Conservation (phyloP, 2,888 invertebrate species). For the Eulithis prunata region DNA sequence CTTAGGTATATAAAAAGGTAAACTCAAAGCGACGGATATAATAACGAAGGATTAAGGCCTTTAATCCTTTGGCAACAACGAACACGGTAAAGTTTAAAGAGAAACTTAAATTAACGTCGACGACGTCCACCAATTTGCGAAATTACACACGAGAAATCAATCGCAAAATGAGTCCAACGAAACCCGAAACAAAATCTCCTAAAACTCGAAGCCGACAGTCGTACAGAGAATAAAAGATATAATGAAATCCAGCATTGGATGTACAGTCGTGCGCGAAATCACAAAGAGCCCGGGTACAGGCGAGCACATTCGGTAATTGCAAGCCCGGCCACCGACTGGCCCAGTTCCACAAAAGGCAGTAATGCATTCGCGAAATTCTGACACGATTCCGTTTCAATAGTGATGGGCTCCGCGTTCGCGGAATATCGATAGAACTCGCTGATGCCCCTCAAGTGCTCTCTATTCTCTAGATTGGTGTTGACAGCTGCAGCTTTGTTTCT, state of each 20-base stretch:
- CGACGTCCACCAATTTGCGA: constrained; percentile 29
- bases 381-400: constrained; percentile 49
- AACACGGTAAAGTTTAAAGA: background rate
- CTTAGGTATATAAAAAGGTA: background rate
- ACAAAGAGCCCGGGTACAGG: constrained; percentile 54
- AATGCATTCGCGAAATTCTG: constrained; percentile 62
- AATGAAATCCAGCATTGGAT: constrained; percentile 42
- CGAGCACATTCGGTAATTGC: constrained; percentile 60
- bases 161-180: constrained; percentile 42
- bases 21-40: background rate
- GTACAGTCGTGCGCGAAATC: constrained; percentile 52
- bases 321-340: constrained; percentile 53
- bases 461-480: constrained; percentile 43
- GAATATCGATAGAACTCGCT: constrained; percentile 49
- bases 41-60: background rate
- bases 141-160: constrained; percentile 42
- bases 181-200: constrained; percentile 51
- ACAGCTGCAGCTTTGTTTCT: constrained; percentile 40
- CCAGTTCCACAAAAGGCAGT: constrained; percentile 57
- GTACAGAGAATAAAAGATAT: constrained; percentile 46
- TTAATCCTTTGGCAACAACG: background rate
- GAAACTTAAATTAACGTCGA: background rate
- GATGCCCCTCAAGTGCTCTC: constrained; percentile 41
- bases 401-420: constrained; percentile 43
- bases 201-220: constrained; percentile 45